Conservation (phyloP, 2,797 vertebrate species). For the Dromococcyx pavoninus region DNA sequence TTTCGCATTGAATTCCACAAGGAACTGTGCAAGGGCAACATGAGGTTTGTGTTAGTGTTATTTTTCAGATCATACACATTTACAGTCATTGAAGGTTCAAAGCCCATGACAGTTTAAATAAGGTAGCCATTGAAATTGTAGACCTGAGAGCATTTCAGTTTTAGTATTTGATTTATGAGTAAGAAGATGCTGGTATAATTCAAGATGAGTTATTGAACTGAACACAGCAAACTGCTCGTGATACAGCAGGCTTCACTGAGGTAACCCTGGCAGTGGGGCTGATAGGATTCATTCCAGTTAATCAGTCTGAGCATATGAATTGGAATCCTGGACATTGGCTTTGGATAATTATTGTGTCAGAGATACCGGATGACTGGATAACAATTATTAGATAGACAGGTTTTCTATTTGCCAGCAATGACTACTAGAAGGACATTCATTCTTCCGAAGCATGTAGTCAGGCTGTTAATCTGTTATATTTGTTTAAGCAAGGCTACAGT, state of each 20-base stretch:
- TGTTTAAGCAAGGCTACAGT: not conserved
- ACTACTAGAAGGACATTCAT: not conserved
- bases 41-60: conserved; percentile 44
- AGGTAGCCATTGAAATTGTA: conserved; percentile 7
- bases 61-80: not conserved
- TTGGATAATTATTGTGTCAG: conserved; percentile 1
- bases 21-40: conserved; percentile 12
- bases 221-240: not conserved
- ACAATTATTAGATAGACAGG: not conserved
- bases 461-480: not conserved
- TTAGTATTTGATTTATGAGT: conserved; percentile 20
- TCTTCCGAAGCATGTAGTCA: not conserved
- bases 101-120: conserved; percentile 2
- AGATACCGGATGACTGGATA: not conserved
- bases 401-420: not conserved
- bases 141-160: conserved; percentile 45
- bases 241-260: conserved; percentile 33
- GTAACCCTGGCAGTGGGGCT: conserved; percentile 27
- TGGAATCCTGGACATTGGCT: conserved; percentile 44
- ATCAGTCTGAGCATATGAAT: conserved; percentile 50
- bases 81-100: not conserved
- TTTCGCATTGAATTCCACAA: conserved; percentile 55
- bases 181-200: conserved; percentile 18
- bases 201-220: not conserved
- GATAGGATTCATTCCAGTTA: conserved; percentile 46